These are phyloP conservation scores for Pilophorus perplexus DNA, from an alignment of 2,888 invertebrate genomes.

Conservation along the genomic window DNA sequence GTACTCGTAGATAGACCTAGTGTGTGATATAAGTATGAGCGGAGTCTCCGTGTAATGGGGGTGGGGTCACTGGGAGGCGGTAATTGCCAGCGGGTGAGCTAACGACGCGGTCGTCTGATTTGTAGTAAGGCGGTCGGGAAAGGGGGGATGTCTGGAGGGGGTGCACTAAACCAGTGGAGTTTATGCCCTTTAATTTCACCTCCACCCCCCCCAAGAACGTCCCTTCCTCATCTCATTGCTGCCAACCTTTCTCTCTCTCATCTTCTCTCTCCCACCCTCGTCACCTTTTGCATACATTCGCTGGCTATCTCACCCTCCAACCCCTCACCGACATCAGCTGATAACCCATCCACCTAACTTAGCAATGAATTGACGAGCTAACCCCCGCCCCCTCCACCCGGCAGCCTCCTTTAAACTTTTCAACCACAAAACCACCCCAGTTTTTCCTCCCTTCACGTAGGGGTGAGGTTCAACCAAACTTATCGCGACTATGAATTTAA, in stretches of 20 bases:
- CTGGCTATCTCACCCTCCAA: slow-evolving; percentile 4
- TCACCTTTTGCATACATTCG: slow-evolving; percentile 24
- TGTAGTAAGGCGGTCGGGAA: neutral
- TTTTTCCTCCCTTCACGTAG: neutral
- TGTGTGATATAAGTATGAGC: no score
- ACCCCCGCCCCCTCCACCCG: neutral
- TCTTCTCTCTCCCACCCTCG: neutral
- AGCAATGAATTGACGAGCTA: slow-evolving; percentile 27
- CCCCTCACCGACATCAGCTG: neutral
- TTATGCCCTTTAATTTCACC: slow-evolving; percentile 40
- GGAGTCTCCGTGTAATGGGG: no score
- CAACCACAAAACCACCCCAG: neutral
- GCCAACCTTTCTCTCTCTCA: neutral
- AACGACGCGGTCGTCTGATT: slow-evolving; percentile 40
- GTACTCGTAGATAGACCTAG: no score
- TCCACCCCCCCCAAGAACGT: neutral
- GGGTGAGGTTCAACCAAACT: neutral
- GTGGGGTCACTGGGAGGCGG: neutral
- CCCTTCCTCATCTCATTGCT: slow-evolving; percentile 2
- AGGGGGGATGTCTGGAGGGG: neutral
- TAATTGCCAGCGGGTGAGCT: slow-evolving; percentile 27
- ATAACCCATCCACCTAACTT: slow-evolving; percentile 1
- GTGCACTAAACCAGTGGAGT: slow-evolving; percentile 36
- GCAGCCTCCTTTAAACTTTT: neutral
- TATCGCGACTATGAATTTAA: slow-evolving; percentile 4